These are phyloP conservation scores for Lepidochrysops patricia DNA, from an alignment of 2,888 invertebrate genomes.

Conservation along the genomic window DNA sequence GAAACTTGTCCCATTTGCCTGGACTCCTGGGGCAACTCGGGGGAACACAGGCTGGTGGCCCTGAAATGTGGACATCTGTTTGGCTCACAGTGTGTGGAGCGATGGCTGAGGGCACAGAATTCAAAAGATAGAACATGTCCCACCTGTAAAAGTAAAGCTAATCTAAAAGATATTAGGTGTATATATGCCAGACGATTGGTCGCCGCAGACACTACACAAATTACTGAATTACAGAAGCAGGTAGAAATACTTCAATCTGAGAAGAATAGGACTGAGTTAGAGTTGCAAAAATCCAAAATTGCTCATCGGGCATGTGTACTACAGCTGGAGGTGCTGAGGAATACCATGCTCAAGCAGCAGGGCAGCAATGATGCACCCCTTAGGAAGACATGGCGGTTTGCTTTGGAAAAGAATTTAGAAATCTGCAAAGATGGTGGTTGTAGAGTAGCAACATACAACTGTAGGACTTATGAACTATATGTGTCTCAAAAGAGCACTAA, in stretches of 20 bases:
- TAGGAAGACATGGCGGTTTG: constrained; percentile 53
- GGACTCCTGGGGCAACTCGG: constrained; percentile 90
- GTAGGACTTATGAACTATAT: constrained; percentile 77
- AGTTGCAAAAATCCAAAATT: constrained; percentile 67
- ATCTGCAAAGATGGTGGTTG: constrained; percentile 82
- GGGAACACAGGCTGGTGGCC: constrained; percentile 89
- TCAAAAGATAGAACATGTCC: constrained; percentile 83
- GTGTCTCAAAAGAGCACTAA: constrained; percentile 84
- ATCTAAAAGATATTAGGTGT: constrained; percentile 79
- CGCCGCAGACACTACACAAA: constrained; percentile 85
- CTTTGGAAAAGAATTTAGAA: constrained; percentile 78
- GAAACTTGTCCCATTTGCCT: constrained; percentile 90
- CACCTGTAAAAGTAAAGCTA: constrained; percentile 87
- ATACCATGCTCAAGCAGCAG: constrained; percentile 46
- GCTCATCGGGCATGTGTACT: constrained; percentile 43
- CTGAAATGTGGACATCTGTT: constrained; percentile 95
- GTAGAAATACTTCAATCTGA: constrained; percentile 74
- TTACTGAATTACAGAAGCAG: constrained; percentile 78
- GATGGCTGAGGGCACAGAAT: constrained; percentile 79
- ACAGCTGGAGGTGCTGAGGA: constrained; percentile 44
- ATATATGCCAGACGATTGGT: constrained; percentile 86
- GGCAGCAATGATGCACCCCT: constrained; percentile 36
- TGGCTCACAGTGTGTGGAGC: constrained; percentile 84
- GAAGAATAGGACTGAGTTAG: constrained; percentile 74
- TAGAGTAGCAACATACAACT: constrained; percentile 84